Base-by-base conservation (phyloP, 2,113 vertebrate genomes). In the Xiphias gladius region DNA sequence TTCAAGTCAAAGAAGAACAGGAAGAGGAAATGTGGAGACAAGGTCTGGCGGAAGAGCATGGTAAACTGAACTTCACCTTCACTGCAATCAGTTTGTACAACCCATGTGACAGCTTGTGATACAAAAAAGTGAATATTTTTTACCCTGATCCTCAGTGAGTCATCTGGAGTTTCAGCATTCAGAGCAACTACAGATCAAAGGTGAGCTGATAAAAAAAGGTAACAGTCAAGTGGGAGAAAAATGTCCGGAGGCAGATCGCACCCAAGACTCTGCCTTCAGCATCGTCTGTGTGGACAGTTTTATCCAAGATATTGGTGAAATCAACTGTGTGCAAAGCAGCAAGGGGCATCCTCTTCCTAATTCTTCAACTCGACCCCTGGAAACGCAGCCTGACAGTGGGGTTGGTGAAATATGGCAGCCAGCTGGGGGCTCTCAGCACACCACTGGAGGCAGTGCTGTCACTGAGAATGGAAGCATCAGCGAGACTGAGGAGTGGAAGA, bases 1-100 rank as follows among this genome's bases (percentile, higher is more conserved):
- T 82, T 68, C 41, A 26, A 24, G 24, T 77, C 8, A 61, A 78
- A 77, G 32, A 24, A 16, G 50, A 80, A 48, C 7, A 76, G 28
- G 20, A 55, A 9, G 0, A 35, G 35, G 82, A 63, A 30, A 50
- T n/a, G 3, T n/a, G 35, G 5, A 64, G 11, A 30, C 52, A 11
- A 72, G 48, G 73, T 81, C 3, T 71, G 22, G 2, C 32, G 3
- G 2, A 32, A 62, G 30, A 70, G 57, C 28, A 17, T 17, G 16
- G 13, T 43, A 65, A 39, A n/a, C 17, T 7, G 5, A 71, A 48
- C 14, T 9, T 66, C 1, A 14, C 14, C 28, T 32, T 72, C 20
- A 43, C 26, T 28, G 43, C 43, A 54, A 14, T 19, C 30, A 64
- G 24, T 37, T 65, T 50, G 11, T 48, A 14, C 16, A 50, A 30